Conservation (phyloP, 2,888 invertebrate species). For the Seira sanloemensis region DNA sequence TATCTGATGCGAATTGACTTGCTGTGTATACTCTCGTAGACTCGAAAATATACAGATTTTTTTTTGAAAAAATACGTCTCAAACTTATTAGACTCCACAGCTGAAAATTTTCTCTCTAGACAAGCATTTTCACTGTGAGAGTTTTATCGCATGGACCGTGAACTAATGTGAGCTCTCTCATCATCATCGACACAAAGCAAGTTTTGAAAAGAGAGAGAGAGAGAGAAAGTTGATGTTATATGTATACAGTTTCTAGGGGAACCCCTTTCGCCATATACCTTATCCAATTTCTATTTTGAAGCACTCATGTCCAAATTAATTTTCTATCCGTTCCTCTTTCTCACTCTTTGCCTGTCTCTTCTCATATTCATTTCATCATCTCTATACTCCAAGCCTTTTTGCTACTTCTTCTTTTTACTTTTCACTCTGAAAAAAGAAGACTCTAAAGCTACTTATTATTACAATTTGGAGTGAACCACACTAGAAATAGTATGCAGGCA, state of each 20-base stretch:
- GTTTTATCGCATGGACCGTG: conserved; percentile 44
- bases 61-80: no score
- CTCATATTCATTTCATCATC: conserved; percentile 51
- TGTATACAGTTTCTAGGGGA: background rate
- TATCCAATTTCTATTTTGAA: conserved; percentile 56
- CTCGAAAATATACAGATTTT: no score
- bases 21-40: no score
- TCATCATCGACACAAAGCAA: conserved; percentile 21
- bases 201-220: background rate
- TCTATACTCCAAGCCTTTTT: conserved; percentile 21
- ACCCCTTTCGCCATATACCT: background rate
- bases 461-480: background rate
- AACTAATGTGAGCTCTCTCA: conserved; percentile 44
- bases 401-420: background rate
- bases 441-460: conserved; percentile 51
- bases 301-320: conserved; percentile 59
- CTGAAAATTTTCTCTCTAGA: no score
- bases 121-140: no score
- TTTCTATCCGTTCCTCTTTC: conserved; percentile 50
- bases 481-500: background rate
- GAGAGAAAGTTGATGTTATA: conserved; percentile 21
- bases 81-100: no score
- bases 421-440: background rate
- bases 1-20: no score
- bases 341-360: conserved; percentile 46